Conservation (phyloP, 2,113 vertebrate species). For the Condylura cristata region DNA sequence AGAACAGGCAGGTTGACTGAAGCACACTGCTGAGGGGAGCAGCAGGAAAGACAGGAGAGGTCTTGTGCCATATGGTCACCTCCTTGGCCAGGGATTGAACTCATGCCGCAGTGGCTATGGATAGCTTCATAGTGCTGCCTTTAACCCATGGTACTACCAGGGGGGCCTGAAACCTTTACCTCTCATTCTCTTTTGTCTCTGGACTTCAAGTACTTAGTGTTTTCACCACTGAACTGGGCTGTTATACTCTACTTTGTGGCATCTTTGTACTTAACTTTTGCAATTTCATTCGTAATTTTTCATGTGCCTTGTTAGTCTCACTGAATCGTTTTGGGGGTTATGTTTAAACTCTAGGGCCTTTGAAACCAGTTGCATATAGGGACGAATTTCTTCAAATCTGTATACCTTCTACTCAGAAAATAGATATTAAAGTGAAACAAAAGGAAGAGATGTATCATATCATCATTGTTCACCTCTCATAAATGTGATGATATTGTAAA, state of each 20-base stretch:
- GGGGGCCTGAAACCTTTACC: slow-evolving; percentile 18
- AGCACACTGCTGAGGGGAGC: no score
- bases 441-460: neutral
- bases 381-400: slow-evolving; percentile 6
- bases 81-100: no score
- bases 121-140: no score
- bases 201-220: slow-evolving; percentile 6
- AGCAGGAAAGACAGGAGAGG: no score
- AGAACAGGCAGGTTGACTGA: no score
- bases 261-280: neutral
- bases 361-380: neutral
- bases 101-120: no score
- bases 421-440: neutral
- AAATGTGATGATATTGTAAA: neutral
- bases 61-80: no score
- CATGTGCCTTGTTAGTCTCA: neutral
- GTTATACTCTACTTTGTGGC: neutral
- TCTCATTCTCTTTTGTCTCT: neutral
- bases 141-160: no score
- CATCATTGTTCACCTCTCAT: neutral
- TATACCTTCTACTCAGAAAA: slow-evolving; percentile 24
- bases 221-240: neutral
- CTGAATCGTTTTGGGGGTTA: neutral
- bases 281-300: slow-evolving; percentile 19
- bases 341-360: slow-evolving; percentile 17